These are phyloP conservation scores for Cryptus viduatorius DNA, from an alignment of 2,888 invertebrate species.

Conservation along the genomic window DNA sequence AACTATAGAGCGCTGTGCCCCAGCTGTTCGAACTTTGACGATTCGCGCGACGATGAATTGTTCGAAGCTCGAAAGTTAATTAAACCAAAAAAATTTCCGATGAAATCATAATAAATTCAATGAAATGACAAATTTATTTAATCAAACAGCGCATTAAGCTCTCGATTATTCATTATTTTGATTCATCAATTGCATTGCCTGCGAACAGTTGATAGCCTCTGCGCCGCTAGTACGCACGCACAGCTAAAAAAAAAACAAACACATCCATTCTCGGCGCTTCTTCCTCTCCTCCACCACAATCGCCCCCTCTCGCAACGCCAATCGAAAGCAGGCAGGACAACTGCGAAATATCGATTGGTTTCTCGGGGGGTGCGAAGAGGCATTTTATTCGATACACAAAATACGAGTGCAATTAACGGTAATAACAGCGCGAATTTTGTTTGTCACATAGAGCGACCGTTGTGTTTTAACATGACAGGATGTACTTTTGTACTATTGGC, in stretches of 20 bases:
- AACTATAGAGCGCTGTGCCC: background rate
- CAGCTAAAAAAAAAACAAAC: background rate
- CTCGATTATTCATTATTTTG: background rate
- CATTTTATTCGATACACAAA: background rate
- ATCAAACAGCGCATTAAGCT: background rate
- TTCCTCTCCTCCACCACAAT: background rate
- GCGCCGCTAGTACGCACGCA: background rate
- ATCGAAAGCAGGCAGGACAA: conserved; percentile 28
- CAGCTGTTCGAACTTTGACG: background rate
- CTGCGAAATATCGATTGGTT: conserved; percentile 61
- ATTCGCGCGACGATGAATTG: background rate
- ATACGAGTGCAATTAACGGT: background rate
- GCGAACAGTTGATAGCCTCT: background rate
- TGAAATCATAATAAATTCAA: background rate
- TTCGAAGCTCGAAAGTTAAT: background rate
- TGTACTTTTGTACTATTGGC: background rate
- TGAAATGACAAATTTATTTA: background rate
- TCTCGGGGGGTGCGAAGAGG: background rate
- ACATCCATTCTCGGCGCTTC: background rate
- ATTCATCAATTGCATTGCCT: background rate
- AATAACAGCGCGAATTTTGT: conserved; percentile 12
- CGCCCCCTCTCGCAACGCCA: conserved; percentile 9
- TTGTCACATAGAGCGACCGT: background rate
- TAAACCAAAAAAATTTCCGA: background rate
- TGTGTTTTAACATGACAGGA: conserved; percentile 44